Conservation (phyloP, 1,140 invertebrate species). For the Liolophura sinensis region DNA sequence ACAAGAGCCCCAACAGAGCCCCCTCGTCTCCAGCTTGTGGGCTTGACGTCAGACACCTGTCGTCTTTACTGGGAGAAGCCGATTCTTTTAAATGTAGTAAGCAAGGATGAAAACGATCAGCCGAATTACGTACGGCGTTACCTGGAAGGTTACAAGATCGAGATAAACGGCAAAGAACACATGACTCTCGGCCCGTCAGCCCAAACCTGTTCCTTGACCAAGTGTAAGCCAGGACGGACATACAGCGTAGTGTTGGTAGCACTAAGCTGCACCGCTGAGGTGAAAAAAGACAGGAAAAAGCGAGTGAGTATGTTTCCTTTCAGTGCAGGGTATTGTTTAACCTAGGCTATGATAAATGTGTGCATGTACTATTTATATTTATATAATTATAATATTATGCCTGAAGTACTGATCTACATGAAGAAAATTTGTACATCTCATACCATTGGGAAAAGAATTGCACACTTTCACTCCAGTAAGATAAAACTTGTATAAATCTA, state of each 20-base stretch:
- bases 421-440: too few species aligned
- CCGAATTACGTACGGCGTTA: slow-evolving; percentile 45
- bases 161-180: slow-evolving; percentile 57
- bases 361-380: too few species aligned
- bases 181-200: slow-evolving; percentile 40
- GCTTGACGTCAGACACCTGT: slow-evolving; percentile 49
- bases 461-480: too few species aligned
- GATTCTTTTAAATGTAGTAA: slow-evolving; percentile 44
- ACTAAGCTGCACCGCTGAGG: slow-evolving; percentile 51
- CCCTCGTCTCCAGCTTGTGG: slow-evolving; percentile 42
- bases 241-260: slow-evolving; percentile 55
- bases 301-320: slow-evolving; percentile 45
- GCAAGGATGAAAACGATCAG: slow-evolving; percentile 45
- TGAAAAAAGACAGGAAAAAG: slow-evolving; percentile 45
- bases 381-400: too few species aligned
- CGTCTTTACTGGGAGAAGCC: slow-evolving; percentile 58
- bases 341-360: too few species aligned
- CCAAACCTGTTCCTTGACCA: slow-evolving; percentile 55
- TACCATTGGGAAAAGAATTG: too few species aligned
- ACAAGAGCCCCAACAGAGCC: slow-evolving; percentile 54
- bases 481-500: too few species aligned
- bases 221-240: slow-evolving; percentile 54
- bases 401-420: too few species aligned
- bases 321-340: too few species aligned
- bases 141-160: slow-evolving; percentile 56